Evolutionary conservation across 2,888 invertebrate genomes (phyloP), one percentile per base, ranked within the genome.

Genomic region (Hypomecis atomaria): DNA sequence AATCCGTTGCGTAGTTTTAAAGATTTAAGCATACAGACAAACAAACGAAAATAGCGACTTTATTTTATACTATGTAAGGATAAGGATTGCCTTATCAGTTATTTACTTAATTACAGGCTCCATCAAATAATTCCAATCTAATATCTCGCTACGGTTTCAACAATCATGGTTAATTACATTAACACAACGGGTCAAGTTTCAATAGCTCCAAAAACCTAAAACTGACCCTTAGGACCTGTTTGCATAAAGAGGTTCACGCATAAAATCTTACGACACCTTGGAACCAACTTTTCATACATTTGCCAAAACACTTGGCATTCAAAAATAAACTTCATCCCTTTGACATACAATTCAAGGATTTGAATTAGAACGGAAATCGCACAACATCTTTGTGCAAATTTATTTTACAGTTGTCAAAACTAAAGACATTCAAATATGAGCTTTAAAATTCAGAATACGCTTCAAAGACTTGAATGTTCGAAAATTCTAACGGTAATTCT

Each of bases 221-320:
- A 91, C 83, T 77, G 78, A 82, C 92, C 91, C 92, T 72, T 65
- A 87, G 90, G 92, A 84, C 82, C 81, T 84, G 86, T 92, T 92
- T 88, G 89, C 90, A 89, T 90, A 89, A 90, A 87, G 85, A 86
- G 85, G 79, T 82, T 76, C 78, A 78, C 79, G 78, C 89, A 90
- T 92, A 91, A 92, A 92, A 92, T 92, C 91, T 92, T 91, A 92
- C 86, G 92, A 90, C 86, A 83, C 79, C 77, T 82, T 75, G 61
- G 59, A 69, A 79, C 86, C 83, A 81, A 76, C 63, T 69, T 73
- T 54, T 64, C 67, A 23, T 60, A 10, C 67, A n/a, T 6, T 37
- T 11, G 11, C 42, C 11, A 52, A 49, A 45, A 1, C 2, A 44
- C 42, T 52, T 33, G 4, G 0, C 58, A 0, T n/a, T 59, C 1